Base-by-base conservation (phyloP, 2,888 invertebrate genomes). In the Herminia tarsipennalis region DNA sequence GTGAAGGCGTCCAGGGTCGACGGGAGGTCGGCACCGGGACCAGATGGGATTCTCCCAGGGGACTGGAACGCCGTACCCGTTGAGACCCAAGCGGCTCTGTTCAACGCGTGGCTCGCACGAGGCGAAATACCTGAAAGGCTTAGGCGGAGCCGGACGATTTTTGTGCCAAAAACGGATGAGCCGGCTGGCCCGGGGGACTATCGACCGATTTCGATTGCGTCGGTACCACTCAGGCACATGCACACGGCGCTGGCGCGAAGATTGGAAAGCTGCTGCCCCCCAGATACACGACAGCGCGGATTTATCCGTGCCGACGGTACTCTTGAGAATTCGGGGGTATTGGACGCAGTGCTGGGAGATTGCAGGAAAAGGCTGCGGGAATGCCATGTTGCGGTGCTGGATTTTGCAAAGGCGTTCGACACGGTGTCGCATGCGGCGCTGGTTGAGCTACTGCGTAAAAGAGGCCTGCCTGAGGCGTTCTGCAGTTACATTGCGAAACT, bases 341-440 rank as follows among this genome's bases (percentile, higher is more conserved):
- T 50, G 53, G 71, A 57, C 50, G 76, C 50, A 1, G 55, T 39
- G 21, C 37, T 70, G 3, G 56, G 80, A 9, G 45, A 72, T 33
- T 29, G 42, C 8, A 43, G 54, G 34, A 69, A 35, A n/a, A 34
- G 33, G 29, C n/a, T 45, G 24, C 24, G 62, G 13, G 69, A 73
- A 27, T 66, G 85, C 49, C 83, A 82, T 49, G 59, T 80, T 35
- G 80, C 73, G 38, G 73, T 78, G 22, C 57, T 88, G 16, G 86
- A 88, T 57, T 76, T 88, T 22, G n/a, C n/a, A n/a, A n/a, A n/a
- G n/a, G n/a, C n/a, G n/a, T n/a, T n/a, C n/a, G n/a, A n/a, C n/a
- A n/a, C n/a, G n/a, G n/a, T n/a, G n/a, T n/a, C n/a, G n/a, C n/a
- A n/a, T n/a, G n/a, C n/a, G n/a, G n/a, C n/a, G n/a, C n/a, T n/a